These are phyloP conservation scores for Illadopsis cleaveri DNA, from an alignment of 2,113 vertebrate species.

Conservation along the genomic window DNA sequence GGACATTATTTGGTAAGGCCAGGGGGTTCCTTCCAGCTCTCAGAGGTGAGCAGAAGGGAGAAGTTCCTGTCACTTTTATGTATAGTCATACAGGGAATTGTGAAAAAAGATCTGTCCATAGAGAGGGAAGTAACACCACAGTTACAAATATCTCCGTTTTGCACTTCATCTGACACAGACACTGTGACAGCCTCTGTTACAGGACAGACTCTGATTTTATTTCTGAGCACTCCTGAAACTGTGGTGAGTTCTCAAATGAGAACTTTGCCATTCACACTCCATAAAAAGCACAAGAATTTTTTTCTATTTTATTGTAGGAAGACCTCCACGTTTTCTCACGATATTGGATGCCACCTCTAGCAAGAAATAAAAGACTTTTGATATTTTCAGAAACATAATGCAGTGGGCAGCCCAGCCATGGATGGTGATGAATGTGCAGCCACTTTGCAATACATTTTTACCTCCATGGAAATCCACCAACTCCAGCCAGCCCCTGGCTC, in stretches of 20 bases:
- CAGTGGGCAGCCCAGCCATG: background rate
- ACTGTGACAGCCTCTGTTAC: background rate
- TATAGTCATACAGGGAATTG: background rate
- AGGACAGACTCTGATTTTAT: background rate
- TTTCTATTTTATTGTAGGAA: background rate
- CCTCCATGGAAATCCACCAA: background rate
- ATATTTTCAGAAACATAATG: background rate
- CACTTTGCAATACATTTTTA: background rate
- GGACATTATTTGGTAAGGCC: background rate
- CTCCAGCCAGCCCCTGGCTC: background rate
- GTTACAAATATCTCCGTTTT: background rate
- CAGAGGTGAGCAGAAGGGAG: background rate
- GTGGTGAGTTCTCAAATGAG: background rate
- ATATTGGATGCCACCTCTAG: background rate
- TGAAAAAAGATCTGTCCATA: background rate
- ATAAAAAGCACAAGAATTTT: background rate
- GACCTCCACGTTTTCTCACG: background rate
- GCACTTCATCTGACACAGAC: background rate
- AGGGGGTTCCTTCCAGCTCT: background rate
- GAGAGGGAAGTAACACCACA: background rate
- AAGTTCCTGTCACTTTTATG: background rate
- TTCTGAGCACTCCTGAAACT: background rate
- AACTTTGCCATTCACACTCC: background rate
- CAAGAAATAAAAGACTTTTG: background rate
- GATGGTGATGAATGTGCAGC: background rate